Base-by-base conservation (phyloP, 1,140 invertebrate genomes). In the Heliothis virescens region DNA sequence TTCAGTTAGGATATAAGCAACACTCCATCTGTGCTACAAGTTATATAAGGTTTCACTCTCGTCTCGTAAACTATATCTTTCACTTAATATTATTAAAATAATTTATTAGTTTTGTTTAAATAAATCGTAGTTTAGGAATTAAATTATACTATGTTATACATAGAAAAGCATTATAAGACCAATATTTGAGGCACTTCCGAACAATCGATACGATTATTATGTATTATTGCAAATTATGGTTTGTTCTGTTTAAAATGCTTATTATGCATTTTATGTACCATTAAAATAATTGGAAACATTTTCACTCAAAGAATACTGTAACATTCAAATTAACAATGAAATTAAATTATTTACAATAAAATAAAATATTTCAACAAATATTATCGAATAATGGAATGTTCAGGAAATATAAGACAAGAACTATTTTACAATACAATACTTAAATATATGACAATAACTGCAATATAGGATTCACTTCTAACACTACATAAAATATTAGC, bases 371-470 rank as follows among this genome's bases (percentile, higher is more conserved):
- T 74, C 74, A 77, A 77, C 48, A 79, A 79, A 52, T 76, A 81
- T 67, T 82, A n/a, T 83, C 55, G 59, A 82, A 79, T 82, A 86
- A 83, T 86, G 87, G 89, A 90, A 90, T 90, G 89, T 89, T 81
- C 81, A 87, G 79, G 79, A 82, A 83, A 80, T 80, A 83, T 85
- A 87, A 80, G 80, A 82, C 82, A 63, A 84, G 74, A 63, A 83
- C 79, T 82, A 84, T 59, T 82, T 59, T 82, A 84, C 63, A 82
- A 80, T 82, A 86, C 76, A 83, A 85, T 84, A 86, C 82, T 83
- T 85, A 85, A 80, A 79, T 81, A 84, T 81, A 86, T 82, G 52
- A 84, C 75, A 82, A 85, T 81, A 82, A 83, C 69, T 80, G 65
- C 77, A 82, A 79, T 83, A 85, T 87, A 87, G 83, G 86, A 85